Base-by-base conservation (phyloP, 2,113 vertebrate species). In the Amazona vittata region DNA sequence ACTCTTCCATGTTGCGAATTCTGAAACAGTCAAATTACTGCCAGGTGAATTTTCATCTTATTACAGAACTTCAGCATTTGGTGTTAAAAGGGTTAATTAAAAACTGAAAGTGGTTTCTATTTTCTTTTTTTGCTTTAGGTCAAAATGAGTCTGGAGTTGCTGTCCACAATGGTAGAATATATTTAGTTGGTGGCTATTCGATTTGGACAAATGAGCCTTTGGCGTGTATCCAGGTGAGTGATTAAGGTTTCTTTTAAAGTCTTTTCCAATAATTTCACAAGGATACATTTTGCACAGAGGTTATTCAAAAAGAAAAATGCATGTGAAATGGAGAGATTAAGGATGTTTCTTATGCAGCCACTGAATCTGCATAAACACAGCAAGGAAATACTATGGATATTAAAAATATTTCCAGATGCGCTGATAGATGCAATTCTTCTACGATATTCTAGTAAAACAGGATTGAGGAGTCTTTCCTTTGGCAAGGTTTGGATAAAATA, bases 121-220 rank as follows among this genome's bases (percentile, higher is more conserved):
- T 93, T 92, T 81, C 75, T 97, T 78, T 46, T 94, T 96, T 96
- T 94, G 96, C 96, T 98, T 83, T 92, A 99, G 99, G 99, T 97
- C 99, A 99, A 96, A 99, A 99, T 77, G 99, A 99, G 97, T 99
- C 99, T 52, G 99, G 99, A 91, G 98, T 99, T 35, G 99, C 99
- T 1, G 99, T 99, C 77, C 99, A 99, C 78, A 99, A 99, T 84
- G 99, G 99, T 94, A 98, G 99, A 97, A 99, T 99, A 98, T 99
- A 99, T 97, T 99, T 99, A 97, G 99, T 99, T 81, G 99, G 99
- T 86, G 99, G 99, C 88, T 99, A 99, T 97, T 99, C 99, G 16
- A 99, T 99, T 98, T 99, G 99, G 99, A 99, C 99, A 96, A 99
- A 99, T 83, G 99, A 99, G 98, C 99, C 99, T 86, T 98, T 99